A percentile compares a stretch with the other conserved stretches of the same genome.
These are phyloP conservation scores for Tetramorium bicarinatum DNA, from an alignment of 2,888 invertebrate genomes.

Conservation along the genomic window DNA sequence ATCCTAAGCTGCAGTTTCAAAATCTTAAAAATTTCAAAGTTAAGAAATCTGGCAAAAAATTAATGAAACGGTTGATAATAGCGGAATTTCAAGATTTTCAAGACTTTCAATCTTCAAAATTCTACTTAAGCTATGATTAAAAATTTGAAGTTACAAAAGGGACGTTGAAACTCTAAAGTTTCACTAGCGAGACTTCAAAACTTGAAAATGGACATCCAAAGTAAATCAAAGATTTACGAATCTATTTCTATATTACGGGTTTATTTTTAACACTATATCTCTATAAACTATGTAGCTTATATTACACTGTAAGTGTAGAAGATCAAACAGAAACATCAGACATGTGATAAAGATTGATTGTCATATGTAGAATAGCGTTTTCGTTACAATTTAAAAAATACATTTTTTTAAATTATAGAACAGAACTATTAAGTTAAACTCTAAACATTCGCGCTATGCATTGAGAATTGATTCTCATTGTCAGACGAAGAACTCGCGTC, in stretches of 20 bases:
- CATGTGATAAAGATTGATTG: too few species aligned
- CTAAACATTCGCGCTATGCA: not conserved
- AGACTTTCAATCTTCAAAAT: not conserved
- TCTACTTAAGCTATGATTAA: not conserved
- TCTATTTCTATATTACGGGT: too few species aligned
- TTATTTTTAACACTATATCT: too few species aligned
- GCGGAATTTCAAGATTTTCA: not conserved
- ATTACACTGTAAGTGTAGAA: too few species aligned
- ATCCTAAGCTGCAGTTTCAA: too few species aligned
- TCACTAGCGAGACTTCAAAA: not conserved
- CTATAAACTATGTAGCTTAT: too few species aligned
- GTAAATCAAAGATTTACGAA: not conserved
- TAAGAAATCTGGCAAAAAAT: not conserved
- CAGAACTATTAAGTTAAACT: too few species aligned
- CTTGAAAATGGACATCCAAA: not conserved
- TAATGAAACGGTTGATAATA: not conserved
- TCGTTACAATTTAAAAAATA: too few species aligned
- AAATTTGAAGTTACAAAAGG: not conserved
- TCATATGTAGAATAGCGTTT: too few species aligned
- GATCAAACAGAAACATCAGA: too few species aligned
- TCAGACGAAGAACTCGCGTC: slow-evolving; percentile 10
- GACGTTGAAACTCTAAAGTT: not conserved
- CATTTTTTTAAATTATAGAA: too few species aligned
- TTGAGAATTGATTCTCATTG: slow-evolving; percentile 3
- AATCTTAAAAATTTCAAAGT: not conserved